Base-by-base conservation (phyloP, 2,888 invertebrate genomes). In the Erynnis tages region DNA sequence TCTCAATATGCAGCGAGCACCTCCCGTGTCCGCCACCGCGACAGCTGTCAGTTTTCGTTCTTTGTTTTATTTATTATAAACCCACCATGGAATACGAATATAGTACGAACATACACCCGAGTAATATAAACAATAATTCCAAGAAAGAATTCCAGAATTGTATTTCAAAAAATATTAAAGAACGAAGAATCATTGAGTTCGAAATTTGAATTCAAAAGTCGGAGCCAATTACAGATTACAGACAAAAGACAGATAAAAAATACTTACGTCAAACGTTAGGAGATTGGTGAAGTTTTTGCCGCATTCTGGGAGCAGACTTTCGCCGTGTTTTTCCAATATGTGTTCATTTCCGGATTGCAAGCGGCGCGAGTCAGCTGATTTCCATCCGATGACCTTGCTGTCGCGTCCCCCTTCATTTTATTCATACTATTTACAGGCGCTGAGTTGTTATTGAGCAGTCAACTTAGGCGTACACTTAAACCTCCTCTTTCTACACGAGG, bases 401-500 rank as follows among this genome's bases (percentile, higher is more conserved):
- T 68, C 68, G 73, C 71, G 73, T 78, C 79, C 75, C 77, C 73
- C 65, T 66, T 71, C 63, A 62, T 66, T 70, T 73, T 76, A 75
- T 77, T 72, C 76, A 73, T 74, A 77, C 67, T 82, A 85, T 85
- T 74, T 85, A 85, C 83, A 83, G 61, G 75, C 71, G 63, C 60
- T 63, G 65, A 68, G 62, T 73, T 73, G 65, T 73, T 72, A 63
- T 70, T 59, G 68, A 71, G 72, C 68, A 61, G 67, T 62, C 67
- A 67, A 63, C 60, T 57, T 56, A 55, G 56, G 57, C 54, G 57
- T 62, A 57, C 32, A 52, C 32, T 53, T 57, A 64, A 80, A 70
- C 85, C 89, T 88, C 65, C 89, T 80, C 60, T 88, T 88, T 63
- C 87, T 77, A 61, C 89, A 89, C 60, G 88, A 88, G 40, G 89